Conservation (phyloP, 2,888 invertebrate species). For the Netelia inedita region DNA sequence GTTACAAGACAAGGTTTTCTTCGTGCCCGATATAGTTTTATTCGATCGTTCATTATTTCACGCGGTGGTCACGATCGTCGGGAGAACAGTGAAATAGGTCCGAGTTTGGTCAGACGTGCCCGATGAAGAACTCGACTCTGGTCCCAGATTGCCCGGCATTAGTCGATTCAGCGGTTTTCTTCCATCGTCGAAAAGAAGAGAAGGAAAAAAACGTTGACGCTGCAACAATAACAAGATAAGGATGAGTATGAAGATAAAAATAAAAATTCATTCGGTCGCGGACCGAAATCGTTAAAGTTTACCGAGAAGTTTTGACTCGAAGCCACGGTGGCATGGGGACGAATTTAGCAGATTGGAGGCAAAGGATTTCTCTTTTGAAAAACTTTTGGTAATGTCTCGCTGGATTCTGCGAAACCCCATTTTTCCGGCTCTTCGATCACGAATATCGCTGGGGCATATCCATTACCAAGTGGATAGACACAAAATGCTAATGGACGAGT, state of each 20-base stretch:
- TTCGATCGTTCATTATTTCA: background rate
- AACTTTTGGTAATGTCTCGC: constrained; percentile 5
- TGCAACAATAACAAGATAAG: constrained; percentile 47
- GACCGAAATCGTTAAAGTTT: constrained; percentile 32
- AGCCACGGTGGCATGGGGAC: background rate
- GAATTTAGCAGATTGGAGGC: background rate
- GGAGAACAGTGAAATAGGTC: background rate
- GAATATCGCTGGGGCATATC: constrained; percentile 26
- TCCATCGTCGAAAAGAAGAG: background rate
- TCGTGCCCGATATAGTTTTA: too few species aligned
- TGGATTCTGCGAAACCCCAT: background rate
- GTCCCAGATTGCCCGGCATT: background rate
- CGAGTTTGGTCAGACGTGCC: constrained; percentile 31
- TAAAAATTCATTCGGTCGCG: constrained; percentile 25
- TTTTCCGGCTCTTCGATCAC: constrained; percentile 36
- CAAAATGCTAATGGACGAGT: constrained; percentile 53
- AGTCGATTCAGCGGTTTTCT: constrained; percentile 28
- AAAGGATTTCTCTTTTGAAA: constrained; percentile 10
- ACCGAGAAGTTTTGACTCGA: constrained; percentile 10
- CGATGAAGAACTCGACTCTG: constrained; percentile 14
- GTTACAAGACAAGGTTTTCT: too few species aligned
- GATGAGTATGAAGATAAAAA: background rate
- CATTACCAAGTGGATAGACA: constrained; percentile 7
- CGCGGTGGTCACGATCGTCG: background rate
- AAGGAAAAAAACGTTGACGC: constrained; percentile 40